A percentile compares a stretch with the other conserved stretches of the same genome.
Evolutionary conservation across 2,888 invertebrate genomes (phyloP).

Genomic region (Ceramica pisi): DNA sequence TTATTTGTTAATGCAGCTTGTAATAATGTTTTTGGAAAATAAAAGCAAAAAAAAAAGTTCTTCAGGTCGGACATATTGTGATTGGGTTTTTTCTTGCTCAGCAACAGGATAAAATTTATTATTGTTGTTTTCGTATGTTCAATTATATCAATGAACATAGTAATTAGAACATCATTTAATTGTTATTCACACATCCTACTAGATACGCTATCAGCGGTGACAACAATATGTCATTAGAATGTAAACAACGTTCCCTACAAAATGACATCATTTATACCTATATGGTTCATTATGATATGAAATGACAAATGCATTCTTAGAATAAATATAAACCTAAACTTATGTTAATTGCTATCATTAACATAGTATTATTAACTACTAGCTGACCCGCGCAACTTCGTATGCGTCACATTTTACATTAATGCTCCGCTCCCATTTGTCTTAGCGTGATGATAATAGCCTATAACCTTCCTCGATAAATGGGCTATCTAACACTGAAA

Average conservation of each 20-base stretch:
- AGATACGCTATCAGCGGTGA: conserved; percentile 27
- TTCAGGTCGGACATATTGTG: no score
- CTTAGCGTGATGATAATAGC: no score
- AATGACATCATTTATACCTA: conserved; percentile 24
- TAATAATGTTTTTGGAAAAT: no score
- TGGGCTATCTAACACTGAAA: no score
- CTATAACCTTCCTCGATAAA: no score
- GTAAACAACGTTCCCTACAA: conserved; percentile 39
- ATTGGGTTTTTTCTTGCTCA: no score
- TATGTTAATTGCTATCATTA: neutral
- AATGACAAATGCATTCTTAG: conserved; percentile 37
- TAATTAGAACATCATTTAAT: conserved; percentile 17
- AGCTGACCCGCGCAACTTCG: no score
- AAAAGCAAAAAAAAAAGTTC: no score
- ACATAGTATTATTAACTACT: neutral
- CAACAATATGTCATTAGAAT: conserved; percentile 32
- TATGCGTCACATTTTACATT: no score
- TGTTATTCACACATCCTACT: conserved; percentile 3
- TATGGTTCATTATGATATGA: conserved; percentile 34
- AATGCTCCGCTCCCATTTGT: no score
- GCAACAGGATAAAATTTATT: neutral
- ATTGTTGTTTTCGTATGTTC: neutral
- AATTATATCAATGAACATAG: neutral
- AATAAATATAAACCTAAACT: conserved; percentile 11
- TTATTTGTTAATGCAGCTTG: no score